phyloP scores from a whole-genome alignment of 2,888 invertebrate genomes.

The Odontomyia ornata region DNA sequence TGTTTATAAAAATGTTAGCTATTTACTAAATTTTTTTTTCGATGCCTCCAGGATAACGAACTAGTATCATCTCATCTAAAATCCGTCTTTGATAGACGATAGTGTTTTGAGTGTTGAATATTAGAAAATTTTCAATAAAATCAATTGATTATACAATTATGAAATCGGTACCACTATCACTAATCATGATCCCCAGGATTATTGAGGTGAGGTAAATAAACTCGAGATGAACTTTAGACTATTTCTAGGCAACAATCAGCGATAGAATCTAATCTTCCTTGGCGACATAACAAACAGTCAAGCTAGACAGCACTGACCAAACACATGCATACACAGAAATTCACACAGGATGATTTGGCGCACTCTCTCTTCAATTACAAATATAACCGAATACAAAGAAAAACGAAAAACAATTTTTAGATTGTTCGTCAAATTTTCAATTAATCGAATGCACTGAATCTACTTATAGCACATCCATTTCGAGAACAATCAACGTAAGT shows the following conservation, averaged over 20 bases:
- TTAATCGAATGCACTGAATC: neutral
- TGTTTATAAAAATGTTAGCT: too few relatives aligned
- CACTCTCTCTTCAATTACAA: neutral
- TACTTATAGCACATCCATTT: neutral
- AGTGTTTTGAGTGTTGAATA: too few relatives aligned
- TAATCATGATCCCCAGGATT: neutral
- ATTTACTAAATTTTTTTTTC: too few relatives aligned
- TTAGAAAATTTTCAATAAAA: too few relatives aligned
- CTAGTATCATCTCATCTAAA: too few relatives aligned
- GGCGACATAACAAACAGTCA: slow-evolving; percentile 18
- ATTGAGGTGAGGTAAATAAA: slow-evolving; percentile 29
- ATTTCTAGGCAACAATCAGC: slow-evolving; percentile 1
- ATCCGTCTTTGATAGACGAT: too few relatives aligned
- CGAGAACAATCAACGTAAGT: neutral
- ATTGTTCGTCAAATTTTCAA: neutral
- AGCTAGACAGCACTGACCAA: slow-evolving; percentile 36
- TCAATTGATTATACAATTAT: too few relatives aligned
- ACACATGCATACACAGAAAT: slow-evolving; percentile 18
- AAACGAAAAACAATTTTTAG: neutral
- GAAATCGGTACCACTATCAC: too few relatives aligned
- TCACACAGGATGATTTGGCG: neutral
- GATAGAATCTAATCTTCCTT: slow-evolving; percentile 16
- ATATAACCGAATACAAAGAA: neutral
- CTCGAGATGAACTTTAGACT: slow-evolving; percentile 23
- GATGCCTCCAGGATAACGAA: too few relatives aligned